These are phyloP conservation scores for Acanthosepion esculentum DNA, from an alignment of 2,888 invertebrate species.

Conservation along the genomic window DNA sequence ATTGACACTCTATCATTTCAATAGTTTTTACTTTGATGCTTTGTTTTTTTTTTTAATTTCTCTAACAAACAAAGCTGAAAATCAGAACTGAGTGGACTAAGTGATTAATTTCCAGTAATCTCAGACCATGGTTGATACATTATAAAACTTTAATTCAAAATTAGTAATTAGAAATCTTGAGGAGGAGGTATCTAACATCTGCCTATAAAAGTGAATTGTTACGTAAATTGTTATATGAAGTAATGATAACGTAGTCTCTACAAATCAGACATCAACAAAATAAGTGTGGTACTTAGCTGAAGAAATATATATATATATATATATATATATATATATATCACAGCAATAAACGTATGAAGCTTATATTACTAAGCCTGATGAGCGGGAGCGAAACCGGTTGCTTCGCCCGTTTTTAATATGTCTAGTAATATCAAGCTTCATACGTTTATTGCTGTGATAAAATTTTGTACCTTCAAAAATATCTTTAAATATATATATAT, in stretches of 20 bases:
- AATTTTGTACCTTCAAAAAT: no score
- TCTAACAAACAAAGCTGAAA: no score
- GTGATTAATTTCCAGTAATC: conserved; percentile 20
- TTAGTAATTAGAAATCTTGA: not conserved
- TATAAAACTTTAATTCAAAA: not conserved
- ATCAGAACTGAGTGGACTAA: not conserved
- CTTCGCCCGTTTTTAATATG: no score
- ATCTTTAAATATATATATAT: no score
- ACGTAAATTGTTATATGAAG: not conserved
- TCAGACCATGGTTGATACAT: not conserved
- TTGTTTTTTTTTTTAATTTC: not conserved
- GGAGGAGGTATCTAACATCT: not conserved
- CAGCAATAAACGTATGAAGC: no score
- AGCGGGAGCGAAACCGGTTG: no score
- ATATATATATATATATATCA: no score
- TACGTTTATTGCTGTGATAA: no score
- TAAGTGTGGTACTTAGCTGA: no score
- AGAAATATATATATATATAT: no score
- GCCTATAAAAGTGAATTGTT: not conserved
- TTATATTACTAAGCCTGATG: no score
- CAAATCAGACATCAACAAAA: not conserved
- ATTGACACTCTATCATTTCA: not conserved
- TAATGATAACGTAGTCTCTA: not conserved
- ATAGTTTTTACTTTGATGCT: not conserved
- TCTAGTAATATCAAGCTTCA: no score